Percentiles rank a stretch among this genome's conserved stretches.
These are phyloP conservation scores for Drosophila austrosaltans DNA, from an alignment of 2,888 invertebrate genomes.

Conservation along the genomic window DNA sequence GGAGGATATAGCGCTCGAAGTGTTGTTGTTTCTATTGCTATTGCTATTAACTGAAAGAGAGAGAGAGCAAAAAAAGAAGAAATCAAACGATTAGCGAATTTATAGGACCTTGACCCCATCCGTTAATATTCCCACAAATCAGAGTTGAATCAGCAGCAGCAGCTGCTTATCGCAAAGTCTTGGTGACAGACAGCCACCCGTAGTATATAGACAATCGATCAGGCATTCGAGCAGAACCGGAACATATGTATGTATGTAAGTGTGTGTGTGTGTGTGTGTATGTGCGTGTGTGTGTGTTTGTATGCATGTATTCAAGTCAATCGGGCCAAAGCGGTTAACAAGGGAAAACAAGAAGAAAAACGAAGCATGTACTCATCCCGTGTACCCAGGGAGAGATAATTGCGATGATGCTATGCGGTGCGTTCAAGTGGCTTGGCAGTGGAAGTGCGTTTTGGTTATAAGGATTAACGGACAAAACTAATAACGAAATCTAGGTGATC, in stretches of 20 bases:
- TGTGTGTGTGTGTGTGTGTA: no score
- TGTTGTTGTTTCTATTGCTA: slow-evolving; percentile 43
- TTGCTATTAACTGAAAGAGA: slow-evolving; percentile 48
- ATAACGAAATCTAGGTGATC: neutral
- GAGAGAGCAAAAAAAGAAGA: neutral
- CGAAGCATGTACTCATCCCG: slow-evolving; percentile 5
- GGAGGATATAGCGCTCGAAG: slow-evolving; percentile 24
- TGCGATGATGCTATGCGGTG: neutral
- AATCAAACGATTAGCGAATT: slow-evolving; percentile 33
- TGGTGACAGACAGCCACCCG: slow-evolving; percentile 24
- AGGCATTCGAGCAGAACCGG: slow-evolving; percentile 5
- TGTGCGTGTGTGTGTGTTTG: no score
- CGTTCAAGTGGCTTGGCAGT: neutral
- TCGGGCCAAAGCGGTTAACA: slow-evolving; percentile 19
- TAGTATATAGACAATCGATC: slow-evolving; percentile 6
- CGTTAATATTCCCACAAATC: slow-evolving; percentile 21
- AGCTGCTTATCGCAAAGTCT: slow-evolving; percentile 43
- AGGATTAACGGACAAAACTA: neutral
- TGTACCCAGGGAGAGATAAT: neutral
- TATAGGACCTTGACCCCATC: slow-evolving; percentile 51
- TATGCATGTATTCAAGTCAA: neutral
- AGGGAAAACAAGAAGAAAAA: neutral
- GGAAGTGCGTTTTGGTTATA: neutral
- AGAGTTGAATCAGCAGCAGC: slow-evolving; percentile 36
- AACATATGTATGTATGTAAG: neutral